Base-by-base conservation (phyloP, 2,113 vertebrate species). In the Phrynosoma blainvillii region DNA sequence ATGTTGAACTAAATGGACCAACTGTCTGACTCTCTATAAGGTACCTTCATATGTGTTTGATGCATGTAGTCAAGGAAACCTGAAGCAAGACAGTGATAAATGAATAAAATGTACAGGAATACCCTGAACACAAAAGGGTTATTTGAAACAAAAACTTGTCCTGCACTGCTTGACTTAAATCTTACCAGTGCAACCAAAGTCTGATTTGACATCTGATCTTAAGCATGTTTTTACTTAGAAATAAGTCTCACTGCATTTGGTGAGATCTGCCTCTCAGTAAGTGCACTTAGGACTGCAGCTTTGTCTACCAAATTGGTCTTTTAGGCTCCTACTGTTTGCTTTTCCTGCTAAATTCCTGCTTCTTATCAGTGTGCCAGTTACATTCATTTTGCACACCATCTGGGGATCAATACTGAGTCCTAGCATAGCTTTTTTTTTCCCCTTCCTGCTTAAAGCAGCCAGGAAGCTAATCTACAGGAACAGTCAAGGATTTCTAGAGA, bases 331-430 rank as follows among this genome's bases (percentile, higher is more conserved):
- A 59, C 79, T 85, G 42, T 79, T 89, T 85, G 70, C 71, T 89
- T 89, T 85, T 75, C 68, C 68, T 81, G 40, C 21, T 85, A 21
- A 74, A 81, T 66, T 81, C 42, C 78, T 68, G 14, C 30, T 75
- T 7, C 75, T 79, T 30, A 71, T 62, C 52, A 65, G 78, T 74
- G 77, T 66, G 68, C 54, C 27, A 80, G 68, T 85, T 84, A 80
- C 74, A n/a, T 25, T 89, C 83, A 74, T 80, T 89, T 75, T 85
- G 77, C 77, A 81, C 77, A 85, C 40, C 77, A 85, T 74, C 68
- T 68, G 77, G 71, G n/a, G 77, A 81, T 81, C 66, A 89, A 52
- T 36, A 52, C 23, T 74, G 27, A 80, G 30, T 74, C 54, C 68
- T 80, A 73, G 10, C n/a, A 59, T 32, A 74, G 77, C 36, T 71